Base-by-base conservation (phyloP, 2,113 vertebrate species). In the Falcunculus frontatus region DNA sequence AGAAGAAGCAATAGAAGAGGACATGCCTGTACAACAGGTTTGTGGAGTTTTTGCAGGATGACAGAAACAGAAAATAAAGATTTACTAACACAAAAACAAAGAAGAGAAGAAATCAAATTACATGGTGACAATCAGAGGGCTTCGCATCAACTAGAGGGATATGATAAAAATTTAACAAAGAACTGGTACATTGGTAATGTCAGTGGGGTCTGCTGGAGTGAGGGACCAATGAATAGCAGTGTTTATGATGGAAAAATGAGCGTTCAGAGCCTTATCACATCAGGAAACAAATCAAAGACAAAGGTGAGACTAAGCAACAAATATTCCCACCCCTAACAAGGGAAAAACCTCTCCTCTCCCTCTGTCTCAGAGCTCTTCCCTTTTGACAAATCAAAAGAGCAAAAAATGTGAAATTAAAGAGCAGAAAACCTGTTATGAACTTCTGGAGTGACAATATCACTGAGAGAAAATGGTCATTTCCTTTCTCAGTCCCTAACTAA, bases 131-230 rank as follows among this genome's bases (percentile, higher is more conserved):
- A 55, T n/a, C 18, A 60, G 47, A 52, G 11, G 15, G 19, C 41
- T 96, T 87, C 49, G 33, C 13, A 32, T 26, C 10, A 65, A 16
- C 37, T 47, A 25, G 32, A 57, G 63, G 21, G 17, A 57, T n/a
- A 47, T 15, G 30, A 47, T 37, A 81, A 86, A 80, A 94, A 80
- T 50, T 39, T 86, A 65, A 81, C 41, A 37, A 37, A 81, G 30
- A 39, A 84, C 5, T 18, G 55, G 33, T 21, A 39, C 0, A 0
- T 7, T 30, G 11, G 33, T 47, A 50, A 74, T 14, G 21, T 67
- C 44, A 42, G 23, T 35, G 50, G 27, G 75, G 33, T 33, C 53
- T 82, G 37, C 35, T 52, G n/a, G 19, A 75, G 41, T 11, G 33
- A 86, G 26, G 23, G 26, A 72, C 16, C 22, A 7, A 74, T 21